Percentiles rank a stretch among this genome's conserved stretches.
phyloP scores from a whole-genome alignment of 2,113 vertebrate species.

The Alouatta palliata region DNA sequence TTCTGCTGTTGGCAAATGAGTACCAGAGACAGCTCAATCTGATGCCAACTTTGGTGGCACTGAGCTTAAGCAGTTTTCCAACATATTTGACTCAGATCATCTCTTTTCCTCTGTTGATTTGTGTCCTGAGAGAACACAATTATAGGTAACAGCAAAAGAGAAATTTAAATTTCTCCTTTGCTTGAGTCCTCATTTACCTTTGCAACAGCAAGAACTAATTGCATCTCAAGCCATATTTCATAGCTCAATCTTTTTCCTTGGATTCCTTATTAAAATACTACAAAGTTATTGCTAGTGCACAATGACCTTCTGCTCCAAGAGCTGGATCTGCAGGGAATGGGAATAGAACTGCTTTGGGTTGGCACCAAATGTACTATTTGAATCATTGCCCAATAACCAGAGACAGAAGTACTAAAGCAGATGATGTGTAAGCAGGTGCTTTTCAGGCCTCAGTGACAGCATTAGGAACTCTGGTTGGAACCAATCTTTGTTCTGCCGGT shows the following conservation, averaged over 20 bases:
- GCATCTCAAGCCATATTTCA: not conserved
- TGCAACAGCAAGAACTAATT: not conserved
- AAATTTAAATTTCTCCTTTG: not conserved
- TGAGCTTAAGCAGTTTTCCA: slow-evolving; percentile 40
- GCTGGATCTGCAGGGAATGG: slow-evolving; percentile 20
- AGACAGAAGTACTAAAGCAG: slow-evolving; percentile 23
- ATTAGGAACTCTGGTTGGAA: slow-evolving; percentile 27
- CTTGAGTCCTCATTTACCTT: not conserved
- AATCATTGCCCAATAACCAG: not conserved
- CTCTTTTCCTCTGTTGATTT: slow-evolving; percentile 19
- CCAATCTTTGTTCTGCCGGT: slow-evolving; percentile 41
- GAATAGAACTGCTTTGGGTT: not conserved
- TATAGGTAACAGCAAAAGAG: not conserved
- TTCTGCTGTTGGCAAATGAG: not conserved
- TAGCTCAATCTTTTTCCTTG: not conserved
- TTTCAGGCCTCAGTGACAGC: slow-evolving; percentile 59
- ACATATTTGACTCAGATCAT: not conserved
- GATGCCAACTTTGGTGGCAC: slow-evolving; percentile 32
- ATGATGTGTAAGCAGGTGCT: slow-evolving; percentile 67
- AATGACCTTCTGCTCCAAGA: slow-evolving; percentile 31
- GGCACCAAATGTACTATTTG: not conserved
- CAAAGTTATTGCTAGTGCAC: not conserved
- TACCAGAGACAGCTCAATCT: not conserved
- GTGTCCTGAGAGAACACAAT: not conserved
- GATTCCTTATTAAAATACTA: not conserved